These are phyloP conservation scores for Leptobrachium leishanense DNA, from an alignment of 2,113 vertebrate genomes.

Conservation along the genomic window DNA sequence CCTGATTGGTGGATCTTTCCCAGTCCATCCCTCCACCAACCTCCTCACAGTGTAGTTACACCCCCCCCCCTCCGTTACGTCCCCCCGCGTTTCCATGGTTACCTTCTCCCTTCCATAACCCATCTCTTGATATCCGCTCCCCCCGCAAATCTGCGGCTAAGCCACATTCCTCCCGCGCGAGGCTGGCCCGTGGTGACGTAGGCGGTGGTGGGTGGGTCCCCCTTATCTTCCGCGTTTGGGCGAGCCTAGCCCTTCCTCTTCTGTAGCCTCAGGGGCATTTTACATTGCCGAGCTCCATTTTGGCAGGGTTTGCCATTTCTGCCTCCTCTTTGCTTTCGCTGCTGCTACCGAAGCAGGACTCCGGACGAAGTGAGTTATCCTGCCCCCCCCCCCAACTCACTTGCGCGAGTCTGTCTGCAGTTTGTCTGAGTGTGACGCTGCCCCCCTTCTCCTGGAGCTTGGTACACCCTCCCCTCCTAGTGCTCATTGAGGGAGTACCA, in stretches of 20 bases:
- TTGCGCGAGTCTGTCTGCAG: too few species aligned
- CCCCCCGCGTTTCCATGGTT: background rate
- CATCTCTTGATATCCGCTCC: background rate
- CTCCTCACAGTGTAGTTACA: background rate
- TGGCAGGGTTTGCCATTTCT: background rate
- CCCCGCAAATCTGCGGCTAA: background rate
- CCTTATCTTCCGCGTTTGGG: conserved; percentile 8
- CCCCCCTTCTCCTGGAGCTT: too few species aligned
- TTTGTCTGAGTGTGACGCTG: too few species aligned
- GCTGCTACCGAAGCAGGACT: background rate
- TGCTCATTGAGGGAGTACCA: too few species aligned
- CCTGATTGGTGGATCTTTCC: too few species aligned
- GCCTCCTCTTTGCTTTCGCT: background rate
- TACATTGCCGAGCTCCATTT: conserved; percentile 16
- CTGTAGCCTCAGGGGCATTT: conserved; percentile 2
- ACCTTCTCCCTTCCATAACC: background rate
- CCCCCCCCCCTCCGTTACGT: background rate
- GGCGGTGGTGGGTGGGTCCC: background rate
- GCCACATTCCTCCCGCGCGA: background rate
- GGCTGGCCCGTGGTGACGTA: background rate
- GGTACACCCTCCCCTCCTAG: too few species aligned
- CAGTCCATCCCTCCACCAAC: too few species aligned
- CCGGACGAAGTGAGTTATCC: conserved; percentile 17
- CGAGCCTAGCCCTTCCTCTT: background rate
- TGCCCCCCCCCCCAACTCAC: too few species aligned